phyloP scores from a whole-genome alignment of 2,888 invertebrate species.

The Deilephila porcellus region DNA sequence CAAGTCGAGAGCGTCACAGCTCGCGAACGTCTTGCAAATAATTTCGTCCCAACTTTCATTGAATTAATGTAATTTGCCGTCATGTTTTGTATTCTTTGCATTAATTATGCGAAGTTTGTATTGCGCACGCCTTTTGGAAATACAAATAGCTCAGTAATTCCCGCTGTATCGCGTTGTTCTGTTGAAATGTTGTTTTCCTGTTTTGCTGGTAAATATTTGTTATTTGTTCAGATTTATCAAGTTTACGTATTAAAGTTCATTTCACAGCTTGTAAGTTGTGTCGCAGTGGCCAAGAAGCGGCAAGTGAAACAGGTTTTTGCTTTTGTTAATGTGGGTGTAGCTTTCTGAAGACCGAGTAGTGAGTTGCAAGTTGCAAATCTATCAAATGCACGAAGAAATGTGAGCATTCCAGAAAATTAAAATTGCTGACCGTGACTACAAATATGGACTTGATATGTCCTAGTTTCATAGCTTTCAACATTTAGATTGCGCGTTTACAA shows the following conservation, averaged over 20 bases:
- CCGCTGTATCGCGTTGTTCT: not conserved
- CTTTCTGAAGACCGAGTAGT: no score
- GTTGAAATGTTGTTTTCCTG: not conserved
- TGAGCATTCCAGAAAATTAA: no score
- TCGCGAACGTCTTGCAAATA: conserved; percentile 7
- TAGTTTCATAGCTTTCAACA: no score
- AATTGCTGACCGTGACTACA: no score
- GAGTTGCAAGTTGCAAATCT: no score
- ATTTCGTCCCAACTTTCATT: conserved; percentile 20
- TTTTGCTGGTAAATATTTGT: not conserved
- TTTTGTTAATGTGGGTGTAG: no score
- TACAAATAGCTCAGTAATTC: conserved; percentile 13
- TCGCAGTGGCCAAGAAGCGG: no score
- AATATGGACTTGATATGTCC: no score
- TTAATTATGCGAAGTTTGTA: conserved; percentile 19
- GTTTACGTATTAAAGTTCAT: not conserved
- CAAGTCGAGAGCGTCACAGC: conserved; percentile 17
- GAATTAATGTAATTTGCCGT: conserved; percentile 15
- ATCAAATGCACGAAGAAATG: no score
- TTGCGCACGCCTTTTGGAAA: conserved; percentile 16
- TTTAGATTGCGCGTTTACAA: no score
- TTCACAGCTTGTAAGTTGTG: no score
- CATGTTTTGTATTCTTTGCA: conserved; percentile 25
- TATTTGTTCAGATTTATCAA: not conserved
- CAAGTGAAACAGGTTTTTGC: no score